Evolutionary conservation across 2,113 vertebrate species (phyloP).

Genomic region (Prunella himalayana): DNA sequence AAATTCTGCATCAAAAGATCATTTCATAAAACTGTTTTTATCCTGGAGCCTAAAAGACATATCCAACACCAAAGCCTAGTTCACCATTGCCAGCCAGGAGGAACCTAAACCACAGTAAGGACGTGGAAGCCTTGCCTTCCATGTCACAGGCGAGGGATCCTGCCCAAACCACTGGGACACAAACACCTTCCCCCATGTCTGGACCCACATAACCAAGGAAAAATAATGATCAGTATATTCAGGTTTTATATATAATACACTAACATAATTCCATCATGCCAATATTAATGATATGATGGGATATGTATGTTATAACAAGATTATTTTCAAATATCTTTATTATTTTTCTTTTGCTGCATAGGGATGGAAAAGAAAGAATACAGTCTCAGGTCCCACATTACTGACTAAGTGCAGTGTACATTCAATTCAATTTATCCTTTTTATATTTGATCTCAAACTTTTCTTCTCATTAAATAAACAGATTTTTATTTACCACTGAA

Average conservation of each 20-base stretch:
- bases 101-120: background rate
- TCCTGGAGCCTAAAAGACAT: background rate
- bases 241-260: background rate
- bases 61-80: background rate
- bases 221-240: background rate
- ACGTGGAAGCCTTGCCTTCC: background rate
- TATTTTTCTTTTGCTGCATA: background rate
- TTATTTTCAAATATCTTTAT: background rate
- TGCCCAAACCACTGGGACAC: background rate
- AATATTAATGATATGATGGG: background rate
- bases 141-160: background rate
- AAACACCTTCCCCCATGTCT: background rate
- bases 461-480: background rate
- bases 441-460: background rate
- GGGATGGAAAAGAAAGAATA: background rate
- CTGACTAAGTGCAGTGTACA: background rate
- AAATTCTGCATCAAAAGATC: background rate
- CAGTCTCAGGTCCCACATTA: background rate
- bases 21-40: background rate
- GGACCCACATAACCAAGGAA: background rate
- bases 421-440: background rate
- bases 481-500: conserved; percentile 76
- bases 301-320: background rate
- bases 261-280: background rate
- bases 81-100: background rate